phyloP scores from a whole-genome alignment of 2,797 vertebrate species.

The Distichodus sexfasciatus region DNA sequence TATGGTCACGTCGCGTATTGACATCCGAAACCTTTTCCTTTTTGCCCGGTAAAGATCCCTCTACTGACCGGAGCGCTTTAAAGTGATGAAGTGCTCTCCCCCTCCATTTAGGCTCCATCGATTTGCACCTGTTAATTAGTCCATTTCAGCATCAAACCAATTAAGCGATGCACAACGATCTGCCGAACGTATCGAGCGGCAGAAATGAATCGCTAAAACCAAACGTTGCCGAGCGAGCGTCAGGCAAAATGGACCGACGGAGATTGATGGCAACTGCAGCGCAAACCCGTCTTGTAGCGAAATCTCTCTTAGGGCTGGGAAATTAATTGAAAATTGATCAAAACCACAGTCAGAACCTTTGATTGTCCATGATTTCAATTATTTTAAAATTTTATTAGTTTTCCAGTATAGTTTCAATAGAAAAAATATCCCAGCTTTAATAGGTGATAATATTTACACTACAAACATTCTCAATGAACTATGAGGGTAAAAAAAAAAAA shows the following conservation, averaged over 20 bases:
- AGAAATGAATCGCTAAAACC: background rate
- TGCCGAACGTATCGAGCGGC: background rate
- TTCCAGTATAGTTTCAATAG: too few relatives aligned
- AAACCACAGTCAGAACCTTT: too few relatives aligned
- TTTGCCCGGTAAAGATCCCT: background rate
- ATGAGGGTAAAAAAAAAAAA: too few relatives aligned
- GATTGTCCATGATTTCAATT: too few relatives aligned
- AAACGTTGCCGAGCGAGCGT: background rate
- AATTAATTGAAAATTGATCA: too few relatives aligned
- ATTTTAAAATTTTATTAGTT: too few relatives aligned
- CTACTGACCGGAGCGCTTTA: slow-evolving; percentile 14
- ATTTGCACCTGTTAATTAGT: slow-evolving; percentile 7
- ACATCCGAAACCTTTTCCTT: background rate
- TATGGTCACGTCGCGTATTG: slow-evolving; percentile 7
- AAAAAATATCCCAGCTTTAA: too few relatives aligned
- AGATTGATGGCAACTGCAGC: slow-evolving; percentile 9
- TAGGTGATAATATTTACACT: too few relatives aligned
- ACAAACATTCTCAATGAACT: too few relatives aligned
- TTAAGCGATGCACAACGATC: background rate
- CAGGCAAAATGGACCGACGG: background rate
- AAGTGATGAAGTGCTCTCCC: slow-evolving; percentile 11
- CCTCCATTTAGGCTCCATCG: background rate
- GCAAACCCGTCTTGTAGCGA: background rate
- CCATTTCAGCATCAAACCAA: slow-evolving; percentile 3
- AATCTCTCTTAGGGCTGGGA: too few relatives aligned